These are phyloP conservation scores for Danaus melanippus DNA, from an alignment of 1,140 invertebrate species.

Conservation along the genomic window DNA sequence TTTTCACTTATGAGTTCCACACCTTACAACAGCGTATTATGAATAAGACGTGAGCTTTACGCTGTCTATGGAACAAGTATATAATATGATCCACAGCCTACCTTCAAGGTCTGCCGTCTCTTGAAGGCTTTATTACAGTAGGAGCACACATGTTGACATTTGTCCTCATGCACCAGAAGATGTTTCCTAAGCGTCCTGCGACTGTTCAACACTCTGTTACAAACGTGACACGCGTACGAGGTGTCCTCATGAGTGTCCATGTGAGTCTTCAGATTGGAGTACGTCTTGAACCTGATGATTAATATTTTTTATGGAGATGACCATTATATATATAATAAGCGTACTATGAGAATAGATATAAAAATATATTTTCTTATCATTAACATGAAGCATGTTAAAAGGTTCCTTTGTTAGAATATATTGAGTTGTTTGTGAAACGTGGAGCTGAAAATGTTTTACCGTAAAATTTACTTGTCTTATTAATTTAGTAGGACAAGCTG, in stretches of 20 bases:
- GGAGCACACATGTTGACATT: constrained; percentile 61
- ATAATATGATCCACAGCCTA: constrained; percentile 15
- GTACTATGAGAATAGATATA: no score
- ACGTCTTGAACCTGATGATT: constrained; percentile 60
- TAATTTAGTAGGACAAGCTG: no score
- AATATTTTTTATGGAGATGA: not conserved
- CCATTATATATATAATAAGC: not conserved
- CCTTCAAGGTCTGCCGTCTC: constrained; percentile 66
- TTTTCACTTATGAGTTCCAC: no score
- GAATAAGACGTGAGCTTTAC: no score
- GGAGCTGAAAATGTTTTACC: no score
- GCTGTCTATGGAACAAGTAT: not conserved
- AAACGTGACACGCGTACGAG: constrained; percentile 65
- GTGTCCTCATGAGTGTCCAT: constrained; percentile 67
- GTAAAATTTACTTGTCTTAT: no score
- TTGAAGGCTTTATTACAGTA: constrained; percentile 71
- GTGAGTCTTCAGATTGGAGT: constrained; percentile 67
- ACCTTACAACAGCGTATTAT: no score
- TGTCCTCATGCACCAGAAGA: constrained; percentile 65
- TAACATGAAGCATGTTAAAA: not conserved
- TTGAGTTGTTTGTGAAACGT: no score
- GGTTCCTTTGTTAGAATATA: not conserved
- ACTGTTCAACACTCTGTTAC: constrained; percentile 65
- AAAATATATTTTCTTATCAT: no score
- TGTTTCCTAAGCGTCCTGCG: constrained; percentile 64